These are phyloP conservation scores for Buathra laborator DNA, from an alignment of 2,888 invertebrate genomes.

Conservation along the genomic window DNA sequence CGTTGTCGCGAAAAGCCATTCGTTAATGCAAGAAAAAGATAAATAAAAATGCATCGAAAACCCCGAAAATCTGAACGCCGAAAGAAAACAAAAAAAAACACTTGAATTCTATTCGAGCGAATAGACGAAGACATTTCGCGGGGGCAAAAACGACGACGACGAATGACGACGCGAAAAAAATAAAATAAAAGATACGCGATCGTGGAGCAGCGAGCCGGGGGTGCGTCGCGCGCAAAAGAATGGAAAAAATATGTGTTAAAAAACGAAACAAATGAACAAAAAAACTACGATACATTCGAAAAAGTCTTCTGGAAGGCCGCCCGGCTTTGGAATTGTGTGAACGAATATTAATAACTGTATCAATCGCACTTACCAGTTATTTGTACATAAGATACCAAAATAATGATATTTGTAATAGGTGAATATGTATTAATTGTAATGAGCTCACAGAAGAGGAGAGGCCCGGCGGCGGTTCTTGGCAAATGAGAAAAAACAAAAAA, in stretches of 20 bases:
- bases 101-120: too few relatives aligned
- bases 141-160: too few relatives aligned
- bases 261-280: slow-evolving; percentile 69
- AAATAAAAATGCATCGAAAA: slow-evolving; percentile 46
- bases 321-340: slow-evolving; percentile 76
- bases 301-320: slow-evolving; percentile 79
- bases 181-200: neutral
- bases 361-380: slow-evolving; percentile 70
- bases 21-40: slow-evolving; percentile 33
- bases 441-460: slow-evolving; percentile 73
- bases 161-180: too few relatives aligned
- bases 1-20: too few relatives aligned
- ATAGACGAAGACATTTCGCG: too few relatives aligned
- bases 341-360: slow-evolving; percentile 55
- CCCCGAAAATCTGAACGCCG: slow-evolving; percentile 18
- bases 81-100: neutral
- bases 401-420: slow-evolving; percentile 80
- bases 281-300: slow-evolving; percentile 73
- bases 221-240: neutral
- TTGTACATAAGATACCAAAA: slow-evolving; percentile 81
- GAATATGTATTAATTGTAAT: slow-evolving; percentile 75
- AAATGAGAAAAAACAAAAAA: slow-evolving; percentile 3
- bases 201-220: neutral
- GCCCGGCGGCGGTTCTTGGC: slow-evolving; percentile 68
- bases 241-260: neutral